Percentiles rank a stretch among this genome's conserved stretches.
Conservation (phyloP, 23 tunicate genomes). For the Diplosoma virens region DNA sequence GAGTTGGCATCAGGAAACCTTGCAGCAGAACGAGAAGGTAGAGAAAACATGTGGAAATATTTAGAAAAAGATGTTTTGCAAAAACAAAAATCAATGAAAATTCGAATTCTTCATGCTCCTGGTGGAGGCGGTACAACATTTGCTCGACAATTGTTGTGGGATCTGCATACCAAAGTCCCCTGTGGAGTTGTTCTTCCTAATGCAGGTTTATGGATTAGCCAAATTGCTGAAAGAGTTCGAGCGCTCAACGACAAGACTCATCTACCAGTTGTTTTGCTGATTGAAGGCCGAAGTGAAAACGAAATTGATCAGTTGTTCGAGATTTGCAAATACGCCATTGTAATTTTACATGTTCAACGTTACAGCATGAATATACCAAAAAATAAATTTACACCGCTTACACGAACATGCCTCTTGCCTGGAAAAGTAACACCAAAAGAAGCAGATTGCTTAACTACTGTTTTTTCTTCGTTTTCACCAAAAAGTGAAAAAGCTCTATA, state of each 20-base stretch:
- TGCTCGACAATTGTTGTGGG: conserved; percentile 61
- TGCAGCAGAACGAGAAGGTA: conserved; percentile 28
- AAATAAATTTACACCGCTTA: neutral
- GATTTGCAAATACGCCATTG: conserved; percentile 31
- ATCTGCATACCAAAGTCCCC: conserved; percentile 41
- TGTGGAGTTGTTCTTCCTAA: conserved; percentile 31
- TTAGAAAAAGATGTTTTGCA: neutral
- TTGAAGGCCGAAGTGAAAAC: conserved; percentile 47
- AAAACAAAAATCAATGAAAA: conserved; percentile 7
- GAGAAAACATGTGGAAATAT: neutral
- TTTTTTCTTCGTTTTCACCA: conserved; percentile 23
- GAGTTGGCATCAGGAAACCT: conserved; percentile 13
- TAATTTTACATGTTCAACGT: conserved; percentile 64
- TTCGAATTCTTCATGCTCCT: conserved; percentile 45
- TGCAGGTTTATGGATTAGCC: conserved; percentile 22
- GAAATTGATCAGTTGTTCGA: conserved; percentile 44
- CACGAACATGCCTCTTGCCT: neutral
- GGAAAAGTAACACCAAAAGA: conserved; percentile 17
- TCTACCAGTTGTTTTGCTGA: conserved; percentile 48
- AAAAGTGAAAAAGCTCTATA: neutral
- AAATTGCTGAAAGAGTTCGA: conserved; percentile 26
- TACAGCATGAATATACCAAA: neutral
- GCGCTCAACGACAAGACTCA: conserved; percentile 29
- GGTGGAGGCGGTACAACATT: conserved; percentile 81
- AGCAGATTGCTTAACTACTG: conserved; percentile 4